These are phyloP conservation scores for Cephalopholis sonnerati DNA, from an alignment of 2,113 vertebrate species.

Conservation along the genomic window DNA sequence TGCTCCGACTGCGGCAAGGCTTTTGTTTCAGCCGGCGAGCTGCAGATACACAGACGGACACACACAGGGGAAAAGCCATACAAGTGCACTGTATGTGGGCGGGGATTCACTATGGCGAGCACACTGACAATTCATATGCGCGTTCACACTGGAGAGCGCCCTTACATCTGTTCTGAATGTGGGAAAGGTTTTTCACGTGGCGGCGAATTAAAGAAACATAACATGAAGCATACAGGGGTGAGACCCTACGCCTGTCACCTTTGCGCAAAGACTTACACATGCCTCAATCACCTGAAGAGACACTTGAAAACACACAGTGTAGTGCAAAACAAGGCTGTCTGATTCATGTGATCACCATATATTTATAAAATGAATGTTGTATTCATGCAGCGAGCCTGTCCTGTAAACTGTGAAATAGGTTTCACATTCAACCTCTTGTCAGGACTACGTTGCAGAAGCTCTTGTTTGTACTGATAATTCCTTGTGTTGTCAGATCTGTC, in stretches of 20 bases:
- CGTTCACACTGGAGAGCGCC: slow-evolving; percentile 63
- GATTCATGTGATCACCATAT: not conserved
- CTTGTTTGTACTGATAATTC: not conserved
- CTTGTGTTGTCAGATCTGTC: not conserved
- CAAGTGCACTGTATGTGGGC: slow-evolving; percentile 57
- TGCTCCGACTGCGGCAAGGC: slow-evolving; percentile 68
- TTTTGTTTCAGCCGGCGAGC: slow-evolving; percentile 59
- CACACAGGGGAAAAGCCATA: slow-evolving; percentile 68
- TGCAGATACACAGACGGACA: slow-evolving; percentile 70
- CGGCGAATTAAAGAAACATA: slow-evolving; percentile 60
- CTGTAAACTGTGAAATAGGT: not conserved
- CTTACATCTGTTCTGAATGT: slow-evolving; percentile 61
- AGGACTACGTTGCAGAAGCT: not conserved
- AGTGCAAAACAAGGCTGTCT: not conserved
- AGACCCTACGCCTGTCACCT: slow-evolving; percentile 62
- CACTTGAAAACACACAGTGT: slow-evolving; percentile 64
- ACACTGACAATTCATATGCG: slow-evolving; percentile 64
- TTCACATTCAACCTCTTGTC: not conserved
- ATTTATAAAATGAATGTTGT: not conserved
- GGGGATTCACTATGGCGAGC: slow-evolving; percentile 58
- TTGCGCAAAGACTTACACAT: slow-evolving; percentile 64
- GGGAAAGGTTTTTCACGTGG: slow-evolving; percentile 63
- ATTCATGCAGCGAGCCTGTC: not conserved
- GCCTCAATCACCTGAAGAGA: slow-evolving; percentile 66
- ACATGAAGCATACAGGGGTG: slow-evolving; percentile 59